Percentiles rank a stretch among this genome's conserved stretches.
phyloP scores from a whole-genome alignment of 2,888 invertebrate species.

The Endotricha flammealis region DNA sequence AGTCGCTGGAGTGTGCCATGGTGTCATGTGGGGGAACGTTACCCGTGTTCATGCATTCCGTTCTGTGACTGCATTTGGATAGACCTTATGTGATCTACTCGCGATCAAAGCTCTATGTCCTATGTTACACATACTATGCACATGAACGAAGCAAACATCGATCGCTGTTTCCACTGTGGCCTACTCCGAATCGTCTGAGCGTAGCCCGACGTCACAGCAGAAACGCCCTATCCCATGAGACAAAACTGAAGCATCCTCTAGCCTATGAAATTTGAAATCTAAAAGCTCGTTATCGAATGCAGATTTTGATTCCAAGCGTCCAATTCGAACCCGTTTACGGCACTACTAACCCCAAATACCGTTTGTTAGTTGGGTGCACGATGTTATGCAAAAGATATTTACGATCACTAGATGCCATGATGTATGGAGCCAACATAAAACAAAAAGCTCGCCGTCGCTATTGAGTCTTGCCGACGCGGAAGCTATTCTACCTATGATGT shows the following conservation, averaged over 20 bases:
- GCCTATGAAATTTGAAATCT: slow-evolving; percentile 32
- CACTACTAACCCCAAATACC: slow-evolving; percentile 29
- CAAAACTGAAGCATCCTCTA: slow-evolving; percentile 29
- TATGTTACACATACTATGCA: slow-evolving; percentile 42
- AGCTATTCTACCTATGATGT: not conserved
- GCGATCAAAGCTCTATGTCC: slow-evolving; percentile 47
- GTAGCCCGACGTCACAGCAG: too few relatives aligned
- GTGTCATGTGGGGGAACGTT: slow-evolving; percentile 24
- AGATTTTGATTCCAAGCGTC: slow-evolving; percentile 26
- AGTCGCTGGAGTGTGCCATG: slow-evolving; percentile 23
- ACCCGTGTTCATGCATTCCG: slow-evolving; percentile 39
- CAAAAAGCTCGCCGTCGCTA: slow-evolving; percentile 12
- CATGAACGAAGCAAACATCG: slow-evolving; percentile 60
- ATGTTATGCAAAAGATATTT: slow-evolving; percentile 56
- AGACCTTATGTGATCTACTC: slow-evolving; percentile 53
- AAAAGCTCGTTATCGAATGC: slow-evolving; percentile 45
- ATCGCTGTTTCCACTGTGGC: slow-evolving; percentile 30
- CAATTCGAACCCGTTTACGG: slow-evolving; percentile 34
- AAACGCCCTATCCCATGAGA: slow-evolving; percentile 19
- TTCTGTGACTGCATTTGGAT: slow-evolving; percentile 66
- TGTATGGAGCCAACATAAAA: slow-evolving; percentile 39
- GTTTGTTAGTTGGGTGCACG: slow-evolving; percentile 39
- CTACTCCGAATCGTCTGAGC: slow-evolving; percentile 34
- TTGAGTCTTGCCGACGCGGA: not conserved
- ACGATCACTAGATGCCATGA: slow-evolving; percentile 30